Evolutionary conservation across 2,888 invertebrate genomes (phyloP).

Genomic region (Drosophila neutralis): DNA sequence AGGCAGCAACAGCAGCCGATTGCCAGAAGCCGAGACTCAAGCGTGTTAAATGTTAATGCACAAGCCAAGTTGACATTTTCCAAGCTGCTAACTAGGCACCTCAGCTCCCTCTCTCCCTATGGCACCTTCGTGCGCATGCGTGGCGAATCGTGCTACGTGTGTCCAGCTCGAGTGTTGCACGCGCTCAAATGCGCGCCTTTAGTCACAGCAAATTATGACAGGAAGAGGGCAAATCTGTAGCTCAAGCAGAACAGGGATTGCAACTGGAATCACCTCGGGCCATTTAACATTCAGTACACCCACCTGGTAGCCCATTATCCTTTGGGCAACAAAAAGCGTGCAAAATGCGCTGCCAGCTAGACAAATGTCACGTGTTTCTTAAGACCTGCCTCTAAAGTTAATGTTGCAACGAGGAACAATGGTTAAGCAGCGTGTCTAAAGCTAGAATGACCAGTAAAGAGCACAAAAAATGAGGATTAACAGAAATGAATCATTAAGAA

Average conservation of each 20-base stretch:
- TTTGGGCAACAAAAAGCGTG: conserved; percentile 67
- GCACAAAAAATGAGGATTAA: neutral
- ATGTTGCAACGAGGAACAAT: conserved; percentile 34
- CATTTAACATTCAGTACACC: conserved; percentile 59
- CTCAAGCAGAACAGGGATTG: neutral
- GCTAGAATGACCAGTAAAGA: neutral
- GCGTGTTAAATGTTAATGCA: conserved; percentile 61
- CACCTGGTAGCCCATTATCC: conserved; percentile 77
- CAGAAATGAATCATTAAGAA: too few species aligned
- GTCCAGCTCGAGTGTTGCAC: conserved; percentile 60
- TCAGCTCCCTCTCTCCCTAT: neutral
- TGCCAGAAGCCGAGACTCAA: conserved; percentile 16
- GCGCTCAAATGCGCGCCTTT: conserved; percentile 60
- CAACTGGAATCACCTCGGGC: conserved; percentile 50
- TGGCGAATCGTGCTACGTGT: conserved; percentile 70
- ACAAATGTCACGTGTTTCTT: conserved; percentile 66
- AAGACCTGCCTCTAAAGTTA: conserved; percentile 26
- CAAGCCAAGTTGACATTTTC: conserved; percentile 69
- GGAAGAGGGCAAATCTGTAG: conserved; percentile 24
- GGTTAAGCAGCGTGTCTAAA: conserved; percentile 61
- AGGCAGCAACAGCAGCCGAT: conserved; percentile 8
- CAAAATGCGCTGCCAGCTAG: conserved; percentile 58
- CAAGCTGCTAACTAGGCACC: conserved; percentile 68
- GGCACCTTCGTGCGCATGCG: conserved; percentile 58
- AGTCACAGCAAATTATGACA: conserved; percentile 73